Evolutionary conservation across 2,888 invertebrate genomes (phyloP).

Genomic region (Eristalinus sepulchralis): DNA sequence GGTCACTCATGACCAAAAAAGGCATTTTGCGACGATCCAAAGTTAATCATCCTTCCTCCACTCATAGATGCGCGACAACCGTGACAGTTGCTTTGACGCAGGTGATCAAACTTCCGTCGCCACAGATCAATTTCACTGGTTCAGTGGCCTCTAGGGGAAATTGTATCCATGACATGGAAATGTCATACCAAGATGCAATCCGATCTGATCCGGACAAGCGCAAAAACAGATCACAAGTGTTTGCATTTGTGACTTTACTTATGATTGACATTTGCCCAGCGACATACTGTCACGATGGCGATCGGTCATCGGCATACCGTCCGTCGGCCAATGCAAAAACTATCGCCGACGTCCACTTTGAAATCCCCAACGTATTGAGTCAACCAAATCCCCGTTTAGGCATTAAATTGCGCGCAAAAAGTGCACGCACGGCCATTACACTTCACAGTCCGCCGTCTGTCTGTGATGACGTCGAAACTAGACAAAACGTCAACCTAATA

Average conservation of each 20-base stretch:
- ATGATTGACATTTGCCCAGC: conserved; percentile 69
- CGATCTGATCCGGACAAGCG: neutral
- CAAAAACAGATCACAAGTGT: conserved; percentile 64
- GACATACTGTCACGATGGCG: conserved; percentile 67
- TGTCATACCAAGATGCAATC: conserved; percentile 51
- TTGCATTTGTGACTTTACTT: conserved; percentile 66
- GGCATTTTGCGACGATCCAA: conserved; percentile 54
- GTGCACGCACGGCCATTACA: conserved; percentile 68
- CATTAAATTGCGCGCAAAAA: conserved; percentile 69
- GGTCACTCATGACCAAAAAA: conserved; percentile 65
- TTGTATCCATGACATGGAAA: conserved; percentile 70
- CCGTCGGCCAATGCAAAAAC: conserved; percentile 47
- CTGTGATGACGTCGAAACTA: conserved; percentile 68
- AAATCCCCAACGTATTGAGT: conserved; percentile 70
- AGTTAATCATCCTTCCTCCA: conserved; percentile 64
- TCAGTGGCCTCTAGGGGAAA: conserved; percentile 70
- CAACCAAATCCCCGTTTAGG: conserved; percentile 69
- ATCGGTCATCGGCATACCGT: conserved; percentile 68
- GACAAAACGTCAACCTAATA: conserved; percentile 71
- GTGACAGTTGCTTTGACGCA: conserved; percentile 67
- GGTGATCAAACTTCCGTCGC: conserved; percentile 70
- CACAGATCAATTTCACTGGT: conserved; percentile 70
- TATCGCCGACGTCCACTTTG: conserved; percentile 43
- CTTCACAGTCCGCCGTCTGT: conserved; percentile 63
- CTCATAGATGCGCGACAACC: conserved; percentile 64